These are phyloP conservation scores for Phalacrocorax aristotelis DNA, from an alignment of 2,113 vertebrate species.

Conservation along the genomic window DNA sequence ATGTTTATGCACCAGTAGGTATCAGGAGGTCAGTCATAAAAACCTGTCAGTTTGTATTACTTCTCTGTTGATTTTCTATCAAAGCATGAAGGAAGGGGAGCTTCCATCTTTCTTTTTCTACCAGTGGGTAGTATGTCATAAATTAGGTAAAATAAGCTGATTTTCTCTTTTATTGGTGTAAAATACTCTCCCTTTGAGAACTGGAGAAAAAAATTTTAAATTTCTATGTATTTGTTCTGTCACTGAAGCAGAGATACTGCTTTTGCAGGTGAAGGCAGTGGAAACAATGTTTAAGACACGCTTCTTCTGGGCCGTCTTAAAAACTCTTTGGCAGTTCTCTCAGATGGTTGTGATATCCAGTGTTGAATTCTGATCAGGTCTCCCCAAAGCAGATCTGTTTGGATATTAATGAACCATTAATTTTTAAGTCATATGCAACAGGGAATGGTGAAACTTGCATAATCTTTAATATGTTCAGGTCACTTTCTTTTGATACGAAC, in stretches of 20 bases:
- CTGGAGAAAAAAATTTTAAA: not conserved
- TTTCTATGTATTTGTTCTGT: not conserved
- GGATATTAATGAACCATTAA: slow-evolving; percentile 34
- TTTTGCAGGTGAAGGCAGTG: not conserved
- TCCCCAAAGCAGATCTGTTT: not conserved
- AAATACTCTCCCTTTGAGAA: not conserved
- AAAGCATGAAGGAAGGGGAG: slow-evolving; percentile 22
- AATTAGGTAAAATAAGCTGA: not conserved
- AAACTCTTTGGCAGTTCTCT: not conserved
- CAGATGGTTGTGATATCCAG: not conserved
- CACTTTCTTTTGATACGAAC: slow-evolving; percentile 26
- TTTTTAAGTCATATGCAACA: slow-evolving; percentile 21
- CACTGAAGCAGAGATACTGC: not conserved
- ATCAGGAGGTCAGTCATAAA: slow-evolving; percentile 64
- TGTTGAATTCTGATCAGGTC: not conserved
- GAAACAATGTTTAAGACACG: not conserved
- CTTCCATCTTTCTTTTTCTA: not conserved
- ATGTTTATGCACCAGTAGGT: slow-evolving; percentile 55
- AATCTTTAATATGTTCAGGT: slow-evolving; percentile 8
- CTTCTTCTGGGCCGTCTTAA: not conserved
- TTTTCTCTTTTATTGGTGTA: not conserved
- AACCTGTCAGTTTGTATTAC: slow-evolving; percentile 59
- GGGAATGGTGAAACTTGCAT: slow-evolving; percentile 9
- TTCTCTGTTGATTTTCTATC: slow-evolving; percentile 34
- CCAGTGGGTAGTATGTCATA: not conserved